Base-by-base conservation (phyloP, 1,140 invertebrate genomes). In the Drosophila nannoptera region DNA sequence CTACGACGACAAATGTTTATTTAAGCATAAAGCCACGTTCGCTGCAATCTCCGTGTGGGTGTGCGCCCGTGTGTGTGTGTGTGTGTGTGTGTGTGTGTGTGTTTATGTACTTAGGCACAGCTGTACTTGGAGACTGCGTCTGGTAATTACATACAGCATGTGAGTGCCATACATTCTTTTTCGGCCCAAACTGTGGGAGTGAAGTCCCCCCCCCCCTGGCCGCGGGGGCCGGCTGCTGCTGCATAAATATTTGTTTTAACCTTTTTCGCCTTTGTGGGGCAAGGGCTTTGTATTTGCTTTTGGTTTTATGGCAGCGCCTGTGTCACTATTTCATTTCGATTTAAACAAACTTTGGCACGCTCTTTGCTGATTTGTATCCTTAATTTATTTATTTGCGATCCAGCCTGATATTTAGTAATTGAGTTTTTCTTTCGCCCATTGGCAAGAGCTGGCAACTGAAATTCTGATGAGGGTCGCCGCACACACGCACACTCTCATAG, bases 351-450 rank as follows among this genome's bases (percentile, higher is more conserved):
- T 78, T 86, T 75, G 70, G 36, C 64, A 63, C 65, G 64, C 66
- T 67, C 62, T 69, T 64, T 78, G 56, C 65, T 74, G 78, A 82
- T 82, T 86, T 86, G 77, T 86, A 16, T 42, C 78, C 77, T 81
- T 86, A 81, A 81, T 87, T 86, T 81, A 86, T 86, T 86, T 86
- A 84, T 81, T 87, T 77, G 74, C 65, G 81, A 84, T 86, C 86
- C 55, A 77, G 43, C 22, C 77, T 55, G 74, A 86, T 81, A 86
- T 81, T 75, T 67, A 68, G 62, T 86, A 84, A 84, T 84, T 86
- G 77, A 86, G 82, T 84, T 86, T 78, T 46, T 56, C 22, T 77
- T 66, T 54, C 46, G 55, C 63, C n/a, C 54, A 43, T n/a, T 43
- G 40, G 12, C 5, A 43, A 22, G 3, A 22, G 22, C 22, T 22